A percentile compares a stretch with the other conserved stretches of the same genome.
Conservation (phyloP, 2,797 vertebrate genomes). For the Eidolon dupreanum region DNA sequence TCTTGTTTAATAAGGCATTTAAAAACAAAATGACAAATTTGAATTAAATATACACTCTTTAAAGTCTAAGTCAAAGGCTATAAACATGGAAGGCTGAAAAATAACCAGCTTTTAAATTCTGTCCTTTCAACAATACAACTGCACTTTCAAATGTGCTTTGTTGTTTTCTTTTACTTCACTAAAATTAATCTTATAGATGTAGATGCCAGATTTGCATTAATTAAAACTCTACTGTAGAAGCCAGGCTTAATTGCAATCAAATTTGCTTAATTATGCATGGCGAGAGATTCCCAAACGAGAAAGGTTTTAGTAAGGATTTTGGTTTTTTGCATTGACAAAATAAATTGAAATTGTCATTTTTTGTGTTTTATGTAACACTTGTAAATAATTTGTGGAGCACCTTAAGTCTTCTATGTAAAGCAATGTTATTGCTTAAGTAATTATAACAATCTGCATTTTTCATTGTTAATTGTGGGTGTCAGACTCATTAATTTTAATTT, state of each 20-base stretch:
- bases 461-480: constrained; percentile 99
- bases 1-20: constrained; percentile 83
- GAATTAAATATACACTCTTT: constrained; percentile 81
- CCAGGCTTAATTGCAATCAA: constrained; percentile 99
- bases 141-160: constrained; percentile 99
- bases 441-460: constrained; percentile 99
- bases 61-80: constrained; percentile 85
- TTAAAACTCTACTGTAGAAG: constrained; percentile 99
- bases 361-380: constrained; percentile 98
- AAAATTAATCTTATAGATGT: constrained; percentile 99
- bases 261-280: constrained; percentile 99
- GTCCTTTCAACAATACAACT: constrained; percentile 96
- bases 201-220: constrained; percentile 99
- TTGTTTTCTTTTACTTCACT: constrained; percentile 99
- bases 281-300: constrained; percentile 99
- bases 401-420: constrained; percentile 97
- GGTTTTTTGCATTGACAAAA: constrained; percentile 99
- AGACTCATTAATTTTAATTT: constrained; percentile 99
- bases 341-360: constrained; percentile 99
- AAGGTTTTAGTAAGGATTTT: constrained; percentile 98
- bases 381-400: constrained; percentile 96
- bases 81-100: constrained; percentile 85
- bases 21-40: constrained; percentile 82
- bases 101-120: constrained; percentile 85
- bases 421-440: constrained; percentile 99